Base-by-base conservation (phyloP, 1,140 invertebrate genomes). In the Listronotus oregonensis region DNA sequence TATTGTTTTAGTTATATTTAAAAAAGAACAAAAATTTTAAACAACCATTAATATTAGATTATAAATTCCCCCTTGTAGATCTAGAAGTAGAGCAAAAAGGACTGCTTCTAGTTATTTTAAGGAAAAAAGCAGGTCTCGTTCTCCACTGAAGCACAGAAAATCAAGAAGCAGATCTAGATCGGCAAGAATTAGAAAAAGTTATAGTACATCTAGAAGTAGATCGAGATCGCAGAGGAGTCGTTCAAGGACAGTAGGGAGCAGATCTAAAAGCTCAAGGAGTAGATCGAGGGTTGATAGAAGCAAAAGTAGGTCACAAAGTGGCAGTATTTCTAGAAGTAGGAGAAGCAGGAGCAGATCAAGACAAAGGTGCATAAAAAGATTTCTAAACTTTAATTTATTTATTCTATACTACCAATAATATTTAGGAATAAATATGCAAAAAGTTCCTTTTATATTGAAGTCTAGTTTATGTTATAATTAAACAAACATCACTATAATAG, bases 131-230 rank as follows among this genome's bases (percentile, higher is more conserved):
- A 69, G 79, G 61, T 78, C 78, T 57, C 47, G 79, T 63, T 84
- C 76, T 39, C 75, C 78, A 75, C 3, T 18, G 18, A 51, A 55
- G 12, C 49, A 50, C 6, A 15, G 17, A 12, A 72, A 76, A 14
- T 78, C 77, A 58, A 61, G 75, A 64, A 71, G 80, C 42, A 64
- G 80, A 65, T 80, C 82, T 63, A 78, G 79, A 65, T 80, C 78
- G 50, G 62, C 80, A 31, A 37, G 7, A 39, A 31, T 12, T 12
- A 40, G 8, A 17, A 55, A 55, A 55, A 12, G 49, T 51, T 18
- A 18, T 32, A 51, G 49, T 31, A 52, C 37, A 11, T 57, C 60
- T 7, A 63, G 55, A 54, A 47, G 55, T 46, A 59, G 66, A 27
- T 59, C 56, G 18, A 46, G 14, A 44, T 14, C n/a, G 4, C 10